A percentile compares a stretch with the other conserved stretches of the same genome.
These are phyloP conservation scores for Chlorops oryzae DNA, from an alignment of 1,140 invertebrate genomes.

Conservation along the genomic window DNA sequence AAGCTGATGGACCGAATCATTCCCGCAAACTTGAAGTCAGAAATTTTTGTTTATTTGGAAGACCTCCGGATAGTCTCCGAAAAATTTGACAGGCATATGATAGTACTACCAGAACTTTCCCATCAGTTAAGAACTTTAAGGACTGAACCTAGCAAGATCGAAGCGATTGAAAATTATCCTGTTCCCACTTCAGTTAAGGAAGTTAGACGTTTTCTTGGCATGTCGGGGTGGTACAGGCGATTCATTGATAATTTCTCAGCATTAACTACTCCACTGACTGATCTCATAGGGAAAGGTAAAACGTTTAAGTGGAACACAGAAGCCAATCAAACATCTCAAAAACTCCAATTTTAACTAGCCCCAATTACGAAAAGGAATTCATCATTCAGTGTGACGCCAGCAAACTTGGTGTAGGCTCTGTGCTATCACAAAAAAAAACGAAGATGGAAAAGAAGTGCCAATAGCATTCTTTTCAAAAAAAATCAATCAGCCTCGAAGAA, in stretches of 20 bases:
- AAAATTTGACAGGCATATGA: constrained; percentile 4
- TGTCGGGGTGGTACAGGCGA: constrained; percentile 2
- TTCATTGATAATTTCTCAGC: constrained; percentile 3
- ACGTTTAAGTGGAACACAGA: constrained; percentile 1
- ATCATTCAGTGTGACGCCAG: no score
- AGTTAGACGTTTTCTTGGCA: constrained; percentile 2
- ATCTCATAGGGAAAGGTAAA: background rate
- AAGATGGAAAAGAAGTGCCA: no score
- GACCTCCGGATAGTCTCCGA: constrained; percentile 10
- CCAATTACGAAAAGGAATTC: no score
- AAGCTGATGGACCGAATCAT: constrained; percentile 7
- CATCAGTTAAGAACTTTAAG: background rate
- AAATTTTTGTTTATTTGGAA: constrained; percentile 14
- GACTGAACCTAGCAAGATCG: constrained; percentile 23
- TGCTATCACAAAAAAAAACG: no score
- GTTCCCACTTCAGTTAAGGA: background rate
- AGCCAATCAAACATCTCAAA: background rate
- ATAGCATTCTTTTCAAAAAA: no score
- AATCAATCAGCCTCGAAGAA: no score
- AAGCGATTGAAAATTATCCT: background rate
- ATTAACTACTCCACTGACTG: background rate
- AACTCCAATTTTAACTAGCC: constrained; percentile 2
- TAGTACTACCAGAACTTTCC: constrained; percentile 4
- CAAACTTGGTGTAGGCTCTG: no score
- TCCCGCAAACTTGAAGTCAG: constrained; percentile 2